Conservation (phyloP, 2,888 invertebrate species). For the Drosophila demipolita region DNA sequence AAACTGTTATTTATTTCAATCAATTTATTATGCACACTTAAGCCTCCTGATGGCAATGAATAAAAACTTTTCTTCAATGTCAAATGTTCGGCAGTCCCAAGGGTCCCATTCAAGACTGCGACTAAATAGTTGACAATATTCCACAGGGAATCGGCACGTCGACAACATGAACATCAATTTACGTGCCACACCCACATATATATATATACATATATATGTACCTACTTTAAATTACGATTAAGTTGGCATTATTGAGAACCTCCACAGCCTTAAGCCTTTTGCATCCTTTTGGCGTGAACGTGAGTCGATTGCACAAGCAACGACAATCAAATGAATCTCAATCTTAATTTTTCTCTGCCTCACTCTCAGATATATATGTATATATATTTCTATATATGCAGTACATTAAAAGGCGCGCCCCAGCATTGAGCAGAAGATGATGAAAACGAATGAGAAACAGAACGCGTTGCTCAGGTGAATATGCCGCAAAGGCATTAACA, state of each 20-base stretch:
- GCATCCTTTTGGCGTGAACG: conserved; percentile 60
- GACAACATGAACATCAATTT: conserved; percentile 27
- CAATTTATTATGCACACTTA: conserved; percentile 11
- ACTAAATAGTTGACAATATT: conserved; percentile 16
- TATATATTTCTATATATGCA: not conserved
- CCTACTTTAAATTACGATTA: conserved; percentile 51
- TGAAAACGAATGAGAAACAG: conserved; percentile 15
- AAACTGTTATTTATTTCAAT: conserved; percentile 5
- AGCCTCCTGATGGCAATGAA: not conserved
- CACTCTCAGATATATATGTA: conserved; percentile 14
- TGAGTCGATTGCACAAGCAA: conserved; percentile 67
- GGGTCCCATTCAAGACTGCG: conserved; percentile 30
- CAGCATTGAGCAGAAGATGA: conserved; percentile 19
- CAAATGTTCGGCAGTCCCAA: conserved; percentile 31
- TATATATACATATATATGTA: conserved; percentile 5
- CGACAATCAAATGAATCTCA: conserved; percentile 71
- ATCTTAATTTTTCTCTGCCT: conserved; percentile 30
- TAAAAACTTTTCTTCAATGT: conserved; percentile 19
- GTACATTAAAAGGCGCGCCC: conserved; percentile 53
- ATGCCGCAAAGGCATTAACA: conserved; percentile 45
- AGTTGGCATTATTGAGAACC: conserved; percentile 15
- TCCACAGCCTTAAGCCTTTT: conserved; percentile 19
- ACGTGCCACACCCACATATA: conserved; percentile 44
- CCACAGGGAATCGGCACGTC: conserved; percentile 37
- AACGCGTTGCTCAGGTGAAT: conserved; percentile 47